These are phyloP conservation scores for Neomonachus schauinslandi DNA, from an alignment of 2,113 vertebrate genomes.

Conservation along the genomic window DNA sequence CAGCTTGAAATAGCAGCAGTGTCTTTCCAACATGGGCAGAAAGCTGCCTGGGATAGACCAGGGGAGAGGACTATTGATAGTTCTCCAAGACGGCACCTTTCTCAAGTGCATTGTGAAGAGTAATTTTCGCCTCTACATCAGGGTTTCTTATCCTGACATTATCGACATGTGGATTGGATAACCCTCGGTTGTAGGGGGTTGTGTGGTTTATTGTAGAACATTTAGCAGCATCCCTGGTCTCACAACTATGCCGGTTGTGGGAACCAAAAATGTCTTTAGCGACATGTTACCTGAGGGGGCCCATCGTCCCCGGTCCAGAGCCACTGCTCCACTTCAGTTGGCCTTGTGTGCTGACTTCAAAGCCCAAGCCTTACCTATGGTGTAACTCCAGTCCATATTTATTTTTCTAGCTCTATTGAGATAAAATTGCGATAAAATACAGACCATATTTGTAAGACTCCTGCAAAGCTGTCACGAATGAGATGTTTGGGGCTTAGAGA, in stretches of 20 bases:
- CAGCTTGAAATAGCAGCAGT: not conserved
- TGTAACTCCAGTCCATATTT: not conserved
- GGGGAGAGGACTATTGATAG: not conserved
- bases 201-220: not conserved
- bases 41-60: not conserved
- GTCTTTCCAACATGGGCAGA: not conserved
- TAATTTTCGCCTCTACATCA: not conserved
- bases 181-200: not conserved
- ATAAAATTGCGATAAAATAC: not conserved
- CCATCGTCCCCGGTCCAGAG: not conserved
- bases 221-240: not conserved
- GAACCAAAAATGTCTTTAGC: not conserved
- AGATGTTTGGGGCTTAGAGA: not conserved
- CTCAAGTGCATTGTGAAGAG: not conserved
- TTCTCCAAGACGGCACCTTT: not conserved
- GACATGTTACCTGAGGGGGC: not conserved
- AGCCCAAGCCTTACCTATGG: not conserved
- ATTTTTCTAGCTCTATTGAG: not conserved
- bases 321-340: not conserved
- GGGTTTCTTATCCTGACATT: not conserved
- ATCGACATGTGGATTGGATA: too few relatives aligned
- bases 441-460: not conserved
- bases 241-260: not conserved
- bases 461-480: not conserved
- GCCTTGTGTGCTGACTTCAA: not conserved